Evolutionary conservation across 2,113 vertebrate species (phyloP).

Genomic region (Nothoprocta perdicaria): DNA sequence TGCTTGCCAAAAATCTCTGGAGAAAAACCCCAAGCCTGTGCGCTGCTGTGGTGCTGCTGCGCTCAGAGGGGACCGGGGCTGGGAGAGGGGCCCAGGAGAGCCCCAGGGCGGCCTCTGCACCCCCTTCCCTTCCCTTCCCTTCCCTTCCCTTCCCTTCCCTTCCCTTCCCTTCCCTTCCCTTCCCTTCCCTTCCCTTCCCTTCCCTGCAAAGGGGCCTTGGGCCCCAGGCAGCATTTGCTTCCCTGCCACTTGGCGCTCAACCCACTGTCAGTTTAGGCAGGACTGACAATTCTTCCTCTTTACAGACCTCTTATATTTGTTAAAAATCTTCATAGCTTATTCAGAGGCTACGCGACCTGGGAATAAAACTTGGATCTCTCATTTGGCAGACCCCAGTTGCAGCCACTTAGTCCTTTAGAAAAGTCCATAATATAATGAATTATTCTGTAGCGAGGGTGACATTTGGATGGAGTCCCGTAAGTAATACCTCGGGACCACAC

Average conservation of each 20-base stretch:
- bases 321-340: background rate
- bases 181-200: background rate
- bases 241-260: background rate
- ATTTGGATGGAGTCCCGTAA: conserved; percentile 39
- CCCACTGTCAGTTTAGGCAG: background rate
- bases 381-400: background rate
- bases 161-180: background rate
- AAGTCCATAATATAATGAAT: conserved; percentile 10
- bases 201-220: background rate
- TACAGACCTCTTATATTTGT: background rate
- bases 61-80: background rate
- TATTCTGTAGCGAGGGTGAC: conserved; percentile 10
- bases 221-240: background rate
- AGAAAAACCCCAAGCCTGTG: background rate
- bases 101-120: background rate
- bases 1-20: background rate
- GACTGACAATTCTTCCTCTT: conserved; percentile 1
- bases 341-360: background rate
- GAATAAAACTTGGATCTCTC: background rate
- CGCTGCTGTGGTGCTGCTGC: background rate
- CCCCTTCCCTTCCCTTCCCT: background rate
- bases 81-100: background rate
- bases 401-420: background rate
- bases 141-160: background rate
- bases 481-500: background rate